These are phyloP conservation scores for Watsonalla binaria DNA, from an alignment of 2,888 invertebrate species.

Conservation along the genomic window DNA sequence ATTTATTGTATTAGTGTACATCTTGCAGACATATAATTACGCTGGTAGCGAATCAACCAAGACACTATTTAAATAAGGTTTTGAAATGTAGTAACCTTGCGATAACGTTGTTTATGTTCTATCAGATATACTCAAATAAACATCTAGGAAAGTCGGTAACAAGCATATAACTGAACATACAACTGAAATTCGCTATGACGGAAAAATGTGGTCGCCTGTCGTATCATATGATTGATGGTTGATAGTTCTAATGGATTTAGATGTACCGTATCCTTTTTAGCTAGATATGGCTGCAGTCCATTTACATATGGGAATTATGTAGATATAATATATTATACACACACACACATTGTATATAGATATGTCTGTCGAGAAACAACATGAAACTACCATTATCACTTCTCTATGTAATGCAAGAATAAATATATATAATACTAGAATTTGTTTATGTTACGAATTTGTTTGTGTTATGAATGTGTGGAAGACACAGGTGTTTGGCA, in stretches of 20 bases:
- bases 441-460: slow-evolving; percentile 13
- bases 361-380: too few relatives aligned
- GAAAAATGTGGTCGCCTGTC: neutral
- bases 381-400: too few relatives aligned
- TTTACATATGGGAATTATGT: too few relatives aligned
- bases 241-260: neutral
- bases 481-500: slow-evolving; percentile 51
- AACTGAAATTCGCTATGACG: neutral
- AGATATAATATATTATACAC: too few relatives aligned
- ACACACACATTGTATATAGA: too few relatives aligned
- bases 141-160: too few relatives aligned
- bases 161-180: neutral
- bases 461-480: slow-evolving; percentile 29
- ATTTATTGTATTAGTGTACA: slow-evolving; percentile 49
- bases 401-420: too few relatives aligned
- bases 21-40: slow-evolving; percentile 6
- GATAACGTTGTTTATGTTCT: too few relatives aligned
- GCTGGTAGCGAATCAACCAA: neutral
- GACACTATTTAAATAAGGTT: too few relatives aligned
- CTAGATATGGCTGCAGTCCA: neutral
- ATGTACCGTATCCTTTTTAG: neutral
- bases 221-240: neutral
- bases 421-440: neutral
- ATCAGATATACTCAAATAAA: neutral
- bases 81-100: too few relatives aligned